A percentile compares a stretch with the other conserved stretches of the same genome.
These are phyloP conservation scores for Caradrina clavipalpis DNA, from an alignment of 2,888 invertebrate genomes.

Conservation along the genomic window DNA sequence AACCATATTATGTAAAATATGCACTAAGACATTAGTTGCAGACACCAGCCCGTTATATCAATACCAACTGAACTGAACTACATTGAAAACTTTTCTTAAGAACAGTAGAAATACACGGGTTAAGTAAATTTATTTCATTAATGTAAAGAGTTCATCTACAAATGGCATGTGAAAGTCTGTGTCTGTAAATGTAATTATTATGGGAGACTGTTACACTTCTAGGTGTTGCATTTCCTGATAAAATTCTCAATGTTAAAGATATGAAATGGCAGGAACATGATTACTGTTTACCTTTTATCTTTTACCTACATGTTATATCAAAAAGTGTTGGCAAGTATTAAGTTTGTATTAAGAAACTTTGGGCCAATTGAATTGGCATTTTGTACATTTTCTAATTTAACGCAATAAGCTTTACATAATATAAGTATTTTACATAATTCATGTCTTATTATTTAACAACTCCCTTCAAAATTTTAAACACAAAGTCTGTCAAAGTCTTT, in stretches of 20 bases:
- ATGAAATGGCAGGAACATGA: background rate
- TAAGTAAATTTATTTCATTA: background rate
- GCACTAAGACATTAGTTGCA: no score
- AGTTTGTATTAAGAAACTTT: slow-evolving; percentile 1
- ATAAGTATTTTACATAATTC: slow-evolving; percentile 33
- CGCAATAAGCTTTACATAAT: slow-evolving; percentile 34
- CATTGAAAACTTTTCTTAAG: background rate
- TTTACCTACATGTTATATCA: background rate
- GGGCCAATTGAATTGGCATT: slow-evolving; percentile 26
- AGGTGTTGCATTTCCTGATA: background rate
- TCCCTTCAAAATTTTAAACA: background rate
- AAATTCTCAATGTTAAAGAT: background rate
- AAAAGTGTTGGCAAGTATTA: background rate
- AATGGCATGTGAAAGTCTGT: no score
- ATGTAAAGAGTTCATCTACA: no score
- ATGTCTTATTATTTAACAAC: slow-evolving; percentile 16
- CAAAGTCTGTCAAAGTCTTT: no score
- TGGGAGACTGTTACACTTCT: background rate
- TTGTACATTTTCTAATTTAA: slow-evolving; percentile 38
- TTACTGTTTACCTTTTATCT: background rate
- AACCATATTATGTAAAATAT: no score
- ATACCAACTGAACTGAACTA: no score
- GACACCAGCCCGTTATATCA: no score
- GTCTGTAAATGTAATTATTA: background rate
- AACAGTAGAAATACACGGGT: background rate